phyloP scores from a whole-genome alignment of 2,888 invertebrate genomes.

The Ypsolopha sequella region DNA sequence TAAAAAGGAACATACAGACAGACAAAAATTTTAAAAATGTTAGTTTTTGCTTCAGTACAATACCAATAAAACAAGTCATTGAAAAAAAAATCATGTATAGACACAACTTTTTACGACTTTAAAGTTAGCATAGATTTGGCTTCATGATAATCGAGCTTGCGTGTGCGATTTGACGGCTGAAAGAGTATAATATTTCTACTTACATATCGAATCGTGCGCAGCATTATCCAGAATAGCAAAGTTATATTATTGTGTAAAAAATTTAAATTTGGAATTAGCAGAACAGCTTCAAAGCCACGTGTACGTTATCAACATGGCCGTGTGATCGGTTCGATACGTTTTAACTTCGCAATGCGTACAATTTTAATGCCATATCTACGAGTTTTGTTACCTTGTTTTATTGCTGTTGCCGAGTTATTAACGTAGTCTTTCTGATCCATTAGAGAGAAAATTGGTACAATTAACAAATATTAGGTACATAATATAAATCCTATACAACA shows the following conservation, averaged over 20 bases:
- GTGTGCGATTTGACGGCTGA: not conserved
- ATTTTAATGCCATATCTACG: not conserved
- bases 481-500: too few species aligned
- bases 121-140: too few species aligned
- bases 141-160: not conserved
- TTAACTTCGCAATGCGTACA: not conserved
- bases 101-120: too few species aligned
- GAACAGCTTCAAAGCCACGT: conserved; percentile 28
- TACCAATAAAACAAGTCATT: too few species aligned
- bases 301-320: conserved; percentile 37
- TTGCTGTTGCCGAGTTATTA: not conserved
- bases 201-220: not conserved
- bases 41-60: too few species aligned
- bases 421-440: not conserved
- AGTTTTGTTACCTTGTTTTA: not conserved
- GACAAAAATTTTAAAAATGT: too few species aligned
- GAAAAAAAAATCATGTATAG: too few species aligned
- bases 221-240: not conserved
- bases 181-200: not conserved
- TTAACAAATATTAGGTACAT: too few species aligned
- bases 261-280: not conserved
- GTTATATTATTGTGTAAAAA: not conserved
- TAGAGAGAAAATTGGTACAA: too few species aligned
- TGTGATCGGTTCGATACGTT: conserved; percentile 49
- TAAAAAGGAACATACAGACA: too few species aligned